These are phyloP conservation scores for Osmerus eperlanus DNA, from an alignment of 2,113 vertebrate genomes.

Conservation along the genomic window DNA sequence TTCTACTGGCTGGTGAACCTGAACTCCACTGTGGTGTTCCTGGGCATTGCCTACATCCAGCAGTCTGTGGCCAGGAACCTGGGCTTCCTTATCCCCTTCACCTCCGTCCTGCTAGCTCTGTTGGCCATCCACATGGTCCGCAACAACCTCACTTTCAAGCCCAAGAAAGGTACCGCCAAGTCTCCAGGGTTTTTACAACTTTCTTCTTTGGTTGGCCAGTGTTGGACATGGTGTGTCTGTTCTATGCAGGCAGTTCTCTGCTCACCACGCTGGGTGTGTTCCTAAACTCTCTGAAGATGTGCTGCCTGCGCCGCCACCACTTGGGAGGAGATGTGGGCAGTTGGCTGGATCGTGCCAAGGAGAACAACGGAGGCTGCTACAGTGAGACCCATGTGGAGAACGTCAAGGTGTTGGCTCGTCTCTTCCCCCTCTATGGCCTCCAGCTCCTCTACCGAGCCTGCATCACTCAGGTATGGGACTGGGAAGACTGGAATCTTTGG, in stretches of 20 bases:
- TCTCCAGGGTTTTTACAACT: not conserved
- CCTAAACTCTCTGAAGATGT: constrained; percentile 71
- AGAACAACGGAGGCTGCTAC: constrained; percentile 77
- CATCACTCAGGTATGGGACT: constrained; percentile 77
- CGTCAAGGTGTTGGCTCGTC: constrained; percentile 74
- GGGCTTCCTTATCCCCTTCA: constrained; percentile 85
- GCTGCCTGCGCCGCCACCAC: constrained; percentile 63
- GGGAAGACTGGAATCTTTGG: not conserved
- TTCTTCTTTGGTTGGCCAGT: no score
- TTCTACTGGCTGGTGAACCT: constrained; percentile 89
- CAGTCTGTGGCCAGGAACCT: constrained; percentile 81
- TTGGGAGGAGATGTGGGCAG: constrained; percentile 52
- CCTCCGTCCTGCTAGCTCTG: constrained; percentile 80
- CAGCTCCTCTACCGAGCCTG: constrained; percentile 85
- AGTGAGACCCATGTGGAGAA: constrained; percentile 82
- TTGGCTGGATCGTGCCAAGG: constrained; percentile 84
- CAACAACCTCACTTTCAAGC: constrained; percentile 81
- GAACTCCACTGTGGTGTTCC: constrained; percentile 82
- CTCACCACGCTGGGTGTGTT: constrained; percentile 76
- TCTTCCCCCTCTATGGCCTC: constrained; percentile 83
- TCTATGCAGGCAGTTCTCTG: constrained; percentile 65
- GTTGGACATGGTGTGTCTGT: not conserved
- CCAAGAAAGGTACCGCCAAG: constrained; percentile 76
- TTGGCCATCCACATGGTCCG: constrained; percentile 83
- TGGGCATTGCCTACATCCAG: constrained; percentile 90